phyloP scores from a whole-genome alignment of 2,113 vertebrate species.

The Pristiophorus japonicus region DNA sequence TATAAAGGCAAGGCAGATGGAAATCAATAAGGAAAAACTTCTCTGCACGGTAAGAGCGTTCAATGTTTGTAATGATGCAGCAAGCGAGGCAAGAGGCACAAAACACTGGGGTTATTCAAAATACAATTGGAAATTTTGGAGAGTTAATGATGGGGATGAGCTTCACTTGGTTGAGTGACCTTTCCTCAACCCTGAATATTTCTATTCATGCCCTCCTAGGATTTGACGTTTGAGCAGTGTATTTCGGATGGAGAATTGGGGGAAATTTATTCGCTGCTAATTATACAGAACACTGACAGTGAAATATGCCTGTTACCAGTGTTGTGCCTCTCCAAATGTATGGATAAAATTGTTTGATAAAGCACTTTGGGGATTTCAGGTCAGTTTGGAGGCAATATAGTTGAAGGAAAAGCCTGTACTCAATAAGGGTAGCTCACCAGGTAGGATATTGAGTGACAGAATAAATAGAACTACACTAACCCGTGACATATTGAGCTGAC shows the following conservation, averaged over 20 bases:
- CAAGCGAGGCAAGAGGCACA: neutral
- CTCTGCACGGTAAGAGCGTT: no score
- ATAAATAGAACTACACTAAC: neutral
- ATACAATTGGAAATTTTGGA: neutral
- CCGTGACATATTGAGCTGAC: neutral
- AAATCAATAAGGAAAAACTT: no score
- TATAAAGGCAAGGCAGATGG: no score
- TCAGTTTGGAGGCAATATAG: neutral
- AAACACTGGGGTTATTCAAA: neutral
- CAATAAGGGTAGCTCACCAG: conserved; percentile 10
- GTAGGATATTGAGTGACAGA: conserved; percentile 26
- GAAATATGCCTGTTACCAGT: neutral
- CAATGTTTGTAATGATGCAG: no score
- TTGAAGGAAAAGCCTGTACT: neutral
- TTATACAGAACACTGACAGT: neutral
- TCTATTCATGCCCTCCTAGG: neutral
- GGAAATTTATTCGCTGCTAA: neutral
- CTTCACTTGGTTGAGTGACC: neutral
- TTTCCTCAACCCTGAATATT: neutral
- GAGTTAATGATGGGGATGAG: neutral
- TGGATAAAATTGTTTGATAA: neutral
- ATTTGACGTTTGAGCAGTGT: neutral
- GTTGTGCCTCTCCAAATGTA: neutral
- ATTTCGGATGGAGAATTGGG: neutral
- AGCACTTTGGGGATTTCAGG: conserved; percentile 9